A percentile compares a stretch with the other conserved stretches of the same genome.
phyloP scores from a whole-genome alignment of 2,888 invertebrate species.

The Cantharis flavilabris region DNA sequence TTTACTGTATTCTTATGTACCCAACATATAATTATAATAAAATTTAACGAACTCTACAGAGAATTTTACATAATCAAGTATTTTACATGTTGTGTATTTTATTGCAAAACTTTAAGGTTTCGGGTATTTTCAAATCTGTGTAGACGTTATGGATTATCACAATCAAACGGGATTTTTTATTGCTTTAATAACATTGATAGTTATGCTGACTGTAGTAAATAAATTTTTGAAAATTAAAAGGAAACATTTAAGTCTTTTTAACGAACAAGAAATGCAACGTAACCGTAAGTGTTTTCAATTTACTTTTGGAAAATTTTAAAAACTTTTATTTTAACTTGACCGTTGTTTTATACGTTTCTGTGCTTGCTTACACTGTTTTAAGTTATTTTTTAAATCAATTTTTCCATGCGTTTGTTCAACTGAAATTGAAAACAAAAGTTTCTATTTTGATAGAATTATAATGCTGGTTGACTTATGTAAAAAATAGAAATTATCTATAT shows the following conservation, averaged over 20 bases:
- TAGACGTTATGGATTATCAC: slow-evolving; percentile 5
- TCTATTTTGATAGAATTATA: too few relatives aligned
- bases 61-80: neutral
- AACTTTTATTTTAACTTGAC: too few relatives aligned
- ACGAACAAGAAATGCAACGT: neutral
- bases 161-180: slow-evolving; percentile 12
- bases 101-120: neutral
- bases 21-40: neutral
- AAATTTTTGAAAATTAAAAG: slow-evolving; percentile 10
- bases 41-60: neutral
- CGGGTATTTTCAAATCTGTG: neutral
- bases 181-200: slow-evolving; percentile 6
- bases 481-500: too few relatives aligned
- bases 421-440: too few relatives aligned
- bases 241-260: neutral
- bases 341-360: too few relatives aligned
- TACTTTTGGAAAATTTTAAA: neutral
- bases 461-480: too few relatives aligned
- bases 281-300: neutral
- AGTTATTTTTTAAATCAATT: too few relatives aligned
- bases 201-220: slow-evolving; percentile 6
- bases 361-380: too few relatives aligned
- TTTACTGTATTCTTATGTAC: neutral
- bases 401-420: too few relatives aligned
- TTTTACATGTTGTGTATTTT: neutral